Percentiles rank a stretch among this genome's conserved stretches.
Evolutionary conservation across 1,140 invertebrate genomes (phyloP).

Genomic region (Penaeus chinensis): DNA sequence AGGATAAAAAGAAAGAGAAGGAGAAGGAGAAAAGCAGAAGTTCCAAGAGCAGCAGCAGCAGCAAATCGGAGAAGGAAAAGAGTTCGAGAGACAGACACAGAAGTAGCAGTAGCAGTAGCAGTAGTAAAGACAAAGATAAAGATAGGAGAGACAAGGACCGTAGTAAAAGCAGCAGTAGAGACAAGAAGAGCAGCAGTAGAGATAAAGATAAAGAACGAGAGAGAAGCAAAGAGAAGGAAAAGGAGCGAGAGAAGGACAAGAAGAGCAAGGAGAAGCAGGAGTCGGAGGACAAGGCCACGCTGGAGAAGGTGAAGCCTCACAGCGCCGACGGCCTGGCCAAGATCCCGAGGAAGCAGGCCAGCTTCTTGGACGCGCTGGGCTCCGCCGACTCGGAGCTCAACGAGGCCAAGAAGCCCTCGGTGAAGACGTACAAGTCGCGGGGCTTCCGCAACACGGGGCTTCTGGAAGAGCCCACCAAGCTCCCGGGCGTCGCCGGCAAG

Average conservation of each 20-base stretch:
- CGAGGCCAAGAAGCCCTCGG: constrained; percentile 48
- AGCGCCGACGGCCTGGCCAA: constrained; percentile 60
- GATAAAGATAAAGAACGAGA: constrained; percentile 46
- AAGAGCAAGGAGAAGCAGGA: constrained; percentile 48
- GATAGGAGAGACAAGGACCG: constrained; percentile 30
- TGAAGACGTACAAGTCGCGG: constrained; percentile 60
- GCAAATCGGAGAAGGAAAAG: constrained; percentile 47
- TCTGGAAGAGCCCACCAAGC: constrained; percentile 49
- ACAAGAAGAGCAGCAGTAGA: constrained; percentile 31
- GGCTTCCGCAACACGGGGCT: constrained; percentile 60
- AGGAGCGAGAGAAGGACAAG: constrained; percentile 39
- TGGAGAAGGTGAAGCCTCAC: constrained; percentile 61
- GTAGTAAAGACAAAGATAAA: constrained; percentile 29
- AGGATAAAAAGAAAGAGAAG: constrained; percentile 62
- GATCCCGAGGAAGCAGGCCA: constrained; percentile 53
- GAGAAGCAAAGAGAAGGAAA: constrained; percentile 22
- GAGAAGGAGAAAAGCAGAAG: constrained; percentile 43
- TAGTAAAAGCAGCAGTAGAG: constrained; percentile 36
- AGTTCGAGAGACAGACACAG: constrained; percentile 28
- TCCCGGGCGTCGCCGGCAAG: constrained; percentile 39
- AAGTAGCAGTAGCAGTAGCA: background rate
- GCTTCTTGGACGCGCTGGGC: constrained; percentile 62
- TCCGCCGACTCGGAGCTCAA: constrained; percentile 50
- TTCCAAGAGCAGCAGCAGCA: constrained; percentile 16
- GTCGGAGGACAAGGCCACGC: constrained; percentile 54